Evolutionary conservation across 2,113 vertebrate genomes (phyloP).

Genomic region (Podarcis muralis): DNA sequence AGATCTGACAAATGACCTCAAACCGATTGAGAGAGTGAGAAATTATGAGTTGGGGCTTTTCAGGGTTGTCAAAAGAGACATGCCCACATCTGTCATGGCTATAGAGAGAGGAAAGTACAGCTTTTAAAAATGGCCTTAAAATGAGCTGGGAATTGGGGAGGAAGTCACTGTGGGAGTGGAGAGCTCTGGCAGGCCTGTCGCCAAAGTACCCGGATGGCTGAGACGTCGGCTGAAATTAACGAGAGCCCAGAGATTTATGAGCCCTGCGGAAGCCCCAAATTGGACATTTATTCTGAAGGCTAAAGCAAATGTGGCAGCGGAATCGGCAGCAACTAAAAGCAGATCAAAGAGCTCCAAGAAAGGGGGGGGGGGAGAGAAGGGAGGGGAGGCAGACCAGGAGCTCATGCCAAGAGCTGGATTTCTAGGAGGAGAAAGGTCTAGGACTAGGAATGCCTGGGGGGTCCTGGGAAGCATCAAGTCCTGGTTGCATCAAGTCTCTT

Average conservation of each 20-base stretch:
- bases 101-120: not conserved
- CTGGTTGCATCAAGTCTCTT: not conserved
- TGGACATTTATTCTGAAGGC: not conserved
- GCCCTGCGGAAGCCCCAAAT: not conserved
- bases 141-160: not conserved
- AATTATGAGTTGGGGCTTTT: not conserved
- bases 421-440: not conserved
- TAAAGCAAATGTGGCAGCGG: not conserved
- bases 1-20: not conserved
- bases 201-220: not conserved
- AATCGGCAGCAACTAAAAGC: not conserved
- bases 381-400: not conserved
- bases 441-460: no score
- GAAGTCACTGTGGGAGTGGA: not conserved
- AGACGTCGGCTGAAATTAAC: not conserved
- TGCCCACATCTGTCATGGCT: not conserved
- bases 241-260: not conserved
- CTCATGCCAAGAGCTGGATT: not conserved
- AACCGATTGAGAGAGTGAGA: not conserved
- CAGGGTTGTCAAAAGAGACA: not conserved
- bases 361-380: not conserved
- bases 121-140: not conserved
- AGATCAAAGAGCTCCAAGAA: not conserved
- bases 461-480: no score
- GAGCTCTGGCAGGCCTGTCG: not conserved